Conservation (phyloP, 2,113 vertebrate genomes). For the Stomatorhinus ivindoensis region DNA sequence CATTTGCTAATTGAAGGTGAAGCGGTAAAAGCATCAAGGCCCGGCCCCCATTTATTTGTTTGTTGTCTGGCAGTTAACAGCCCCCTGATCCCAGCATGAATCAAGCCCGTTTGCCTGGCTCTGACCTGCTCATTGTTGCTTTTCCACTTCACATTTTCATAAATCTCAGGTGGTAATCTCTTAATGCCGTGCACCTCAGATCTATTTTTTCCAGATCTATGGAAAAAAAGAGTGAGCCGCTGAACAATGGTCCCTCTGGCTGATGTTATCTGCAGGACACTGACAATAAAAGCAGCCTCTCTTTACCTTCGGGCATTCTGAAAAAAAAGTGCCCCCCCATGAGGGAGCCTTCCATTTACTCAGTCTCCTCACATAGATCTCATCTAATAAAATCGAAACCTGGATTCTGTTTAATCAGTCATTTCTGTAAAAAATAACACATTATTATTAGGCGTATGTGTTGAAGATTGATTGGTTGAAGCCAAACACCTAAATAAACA, state of each 20-base stretch:
- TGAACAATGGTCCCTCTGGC: slow-evolving; percentile 47
- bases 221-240: slow-evolving; percentile 58
- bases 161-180: slow-evolving; percentile 90
- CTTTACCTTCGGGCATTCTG: slow-evolving; percentile 44
- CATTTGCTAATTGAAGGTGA: slow-evolving; percentile 86
- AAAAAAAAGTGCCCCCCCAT: slow-evolving; percentile 18
- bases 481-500: background rate
- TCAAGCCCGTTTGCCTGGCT: slow-evolving; percentile 76
- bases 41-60: slow-evolving; percentile 76
- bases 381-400: slow-evolving; percentile 37
- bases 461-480: slow-evolving; percentile 29
- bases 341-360: background rate
- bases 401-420: slow-evolving; percentile 39
- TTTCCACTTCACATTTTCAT: slow-evolving; percentile 90
- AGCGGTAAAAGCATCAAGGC: slow-evolving; percentile 73
- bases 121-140: slow-evolving; percentile 72
- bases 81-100: slow-evolving; percentile 66
- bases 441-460: slow-evolving; percentile 24
- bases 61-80: slow-evolving; percentile 68
- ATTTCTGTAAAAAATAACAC: slow-evolving; percentile 37
- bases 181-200: slow-evolving; percentile 65
- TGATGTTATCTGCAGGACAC: slow-evolving; percentile 62
- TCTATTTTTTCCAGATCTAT: slow-evolving; percentile 47
- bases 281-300: slow-evolving; percentile 58
- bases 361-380: slow-evolving; percentile 34